Evolutionary conservation across 1,140 invertebrate species (phyloP), one percentile per base, ranked within the genome.

Genomic region (Chrysopa pallens): DNA sequence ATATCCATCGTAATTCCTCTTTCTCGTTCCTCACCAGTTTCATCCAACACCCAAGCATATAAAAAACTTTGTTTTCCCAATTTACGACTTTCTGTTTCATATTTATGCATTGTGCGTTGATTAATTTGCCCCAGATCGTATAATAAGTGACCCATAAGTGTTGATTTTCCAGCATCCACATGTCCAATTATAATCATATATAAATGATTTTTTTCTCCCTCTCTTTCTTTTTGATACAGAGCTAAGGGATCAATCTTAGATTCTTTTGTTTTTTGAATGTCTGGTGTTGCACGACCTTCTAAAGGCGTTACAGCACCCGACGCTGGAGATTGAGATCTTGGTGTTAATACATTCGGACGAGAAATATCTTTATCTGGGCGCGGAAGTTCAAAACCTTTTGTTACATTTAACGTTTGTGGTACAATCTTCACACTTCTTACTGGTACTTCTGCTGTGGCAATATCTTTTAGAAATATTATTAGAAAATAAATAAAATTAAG

Each of bases 11-110:
- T 98, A 29, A 98, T 93, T 36, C 85, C 74, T 42, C 68, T 61
- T 42, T 69, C 80, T 71, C 94, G 76, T 67, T 99, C 94, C 66
- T 98, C 94, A 7, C 90, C 89, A 46, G 91, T 97, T 68, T 98
- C 92, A 68, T 99, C 96, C n/a, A 99, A 64, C 8, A 98, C 89
- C 95, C 95, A 99, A 11, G 95, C 95, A 68, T 89, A 98, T 64
- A 89, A 84, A 56, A 98, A 99, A 37, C 91, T 95, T 50, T 94
- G 87, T 64, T 99, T 99, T 1, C 96, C 96, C 48, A 93, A 63
- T 61, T 98, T 97, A 57, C 90, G 89, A 40, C 94, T 94, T 54
- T 99, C 94, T 56, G 92, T 87, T 60, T 97, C 92, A 72, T 95
- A 94, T 61, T 96, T 97, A 60, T 97, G 92, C 73, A 99, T 88